Base-by-base conservation (phyloP, 2,113 vertebrate species). In the Anser cygnoides region DNA sequence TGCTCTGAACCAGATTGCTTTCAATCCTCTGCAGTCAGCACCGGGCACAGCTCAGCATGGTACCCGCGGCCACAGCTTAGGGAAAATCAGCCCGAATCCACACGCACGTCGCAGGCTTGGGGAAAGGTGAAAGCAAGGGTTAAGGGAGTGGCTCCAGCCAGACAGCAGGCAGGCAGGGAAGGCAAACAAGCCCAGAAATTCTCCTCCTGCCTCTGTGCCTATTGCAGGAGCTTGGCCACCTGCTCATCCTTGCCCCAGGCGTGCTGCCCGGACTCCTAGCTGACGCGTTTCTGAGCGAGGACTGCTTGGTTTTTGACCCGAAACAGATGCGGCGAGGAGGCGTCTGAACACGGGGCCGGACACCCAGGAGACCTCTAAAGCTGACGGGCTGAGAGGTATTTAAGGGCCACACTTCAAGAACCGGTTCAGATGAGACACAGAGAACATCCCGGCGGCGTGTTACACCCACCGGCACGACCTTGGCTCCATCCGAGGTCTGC, bases 31-130 rank as follows among this genome's bases (percentile, higher is more conserved):
- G 8, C 10, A 13, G 50, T 74, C 82, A 18, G 78, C 1, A 52
- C 31, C 17, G 82, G 85, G 4, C 2, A n/a, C 54, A 76, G 85
- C 49, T 76, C 67, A 28, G 89, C 29, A 1, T 0, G 13, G 22
- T 1, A 8, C 21, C 14, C 1, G 10, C 14, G 46, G 50, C 35
- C 5, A 0, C 2, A 29, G 58, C 28, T 10, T 1, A 22, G 8
- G 55, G 66, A 19, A 14, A 92, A 57, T 1, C 58, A 26, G 8
- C 5, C 6, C 26, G 12, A 82, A 18, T 1, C 23, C 4, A 0
- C 4, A 16, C 0, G 0, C 19, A 22, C 2, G 0, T 19, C 8
- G 5, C 6, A 68, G 54, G 37, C 11, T 43, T 3, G 3, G 13
- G 46, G 11, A 28, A 29, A 19, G 0, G 39, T 33, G 17, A 61